Evolutionary conservation across 2,797 vertebrate genomes (phyloP).

Genomic region (Lemur catta): DNA sequence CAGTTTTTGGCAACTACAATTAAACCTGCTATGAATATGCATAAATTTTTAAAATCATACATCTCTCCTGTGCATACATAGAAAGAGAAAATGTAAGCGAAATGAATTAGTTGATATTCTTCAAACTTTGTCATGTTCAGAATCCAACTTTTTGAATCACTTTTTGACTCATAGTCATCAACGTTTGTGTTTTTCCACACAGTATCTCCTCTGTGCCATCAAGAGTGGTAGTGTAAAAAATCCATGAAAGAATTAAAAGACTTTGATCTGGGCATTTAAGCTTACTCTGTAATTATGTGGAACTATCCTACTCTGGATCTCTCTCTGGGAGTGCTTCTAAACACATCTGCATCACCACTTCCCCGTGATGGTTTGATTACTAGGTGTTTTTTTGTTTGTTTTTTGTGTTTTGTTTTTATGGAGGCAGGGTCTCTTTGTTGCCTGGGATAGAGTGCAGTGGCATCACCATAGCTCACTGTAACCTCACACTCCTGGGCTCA

Average conservation of each 20-base stretch:
- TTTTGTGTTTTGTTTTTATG: background rate
- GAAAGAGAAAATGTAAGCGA: background rate
- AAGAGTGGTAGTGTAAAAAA: conserved; percentile 6
- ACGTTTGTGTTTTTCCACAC: background rate
- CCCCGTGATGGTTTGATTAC: background rate
- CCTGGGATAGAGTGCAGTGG: background rate
- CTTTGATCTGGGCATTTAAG: background rate
- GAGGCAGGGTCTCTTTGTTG: background rate
- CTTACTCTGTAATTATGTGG: background rate
- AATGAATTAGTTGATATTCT: background rate
- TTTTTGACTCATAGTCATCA: background rate
- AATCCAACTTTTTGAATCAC: background rate
- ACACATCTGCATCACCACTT: background rate
- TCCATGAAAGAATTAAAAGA: background rate
- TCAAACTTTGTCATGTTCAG: conserved; percentile 24
- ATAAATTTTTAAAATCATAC: background rate
- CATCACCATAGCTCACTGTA: background rate
- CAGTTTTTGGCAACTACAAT: background rate
- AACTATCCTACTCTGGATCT: background rate
- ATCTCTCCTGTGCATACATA: background rate
- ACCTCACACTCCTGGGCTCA: background rate
- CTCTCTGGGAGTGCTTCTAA: background rate
- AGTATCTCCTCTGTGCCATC: background rate
- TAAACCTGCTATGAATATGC: background rate
- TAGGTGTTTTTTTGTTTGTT: background rate